These are phyloP conservation scores for Rhynchonycteris naso DNA, from an alignment of 2,797 vertebrate genomes.

Conservation along the genomic window DNA sequence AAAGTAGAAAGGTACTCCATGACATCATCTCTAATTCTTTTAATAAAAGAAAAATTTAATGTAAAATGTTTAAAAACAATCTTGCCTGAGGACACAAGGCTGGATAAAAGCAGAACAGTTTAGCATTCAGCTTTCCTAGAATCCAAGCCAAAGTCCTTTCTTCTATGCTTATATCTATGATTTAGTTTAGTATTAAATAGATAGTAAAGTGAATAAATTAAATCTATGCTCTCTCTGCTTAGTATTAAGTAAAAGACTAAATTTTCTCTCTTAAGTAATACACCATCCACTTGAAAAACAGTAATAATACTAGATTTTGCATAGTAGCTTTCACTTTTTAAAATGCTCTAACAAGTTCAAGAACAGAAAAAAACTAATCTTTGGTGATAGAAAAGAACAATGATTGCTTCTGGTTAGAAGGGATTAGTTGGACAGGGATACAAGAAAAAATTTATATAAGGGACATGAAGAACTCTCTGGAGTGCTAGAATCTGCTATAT, in stretches of 20 bases:
- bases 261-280: not conserved
- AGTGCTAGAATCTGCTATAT: not conserved
- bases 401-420: not conserved
- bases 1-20: not conserved
- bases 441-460: not conserved
- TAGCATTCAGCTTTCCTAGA: not conserved
- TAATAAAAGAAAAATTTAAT: not conserved
- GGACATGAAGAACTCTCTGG: not conserved
- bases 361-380: not conserved
- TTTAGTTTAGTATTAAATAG: not conserved
- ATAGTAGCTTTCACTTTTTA: not conserved
- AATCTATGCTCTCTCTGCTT: not conserved
- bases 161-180: not conserved
- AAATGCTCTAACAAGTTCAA: not conserved
- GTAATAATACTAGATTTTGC: not conserved
- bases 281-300: not conserved
- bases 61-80: not conserved
- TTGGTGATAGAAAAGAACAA: not conserved
- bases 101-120: not conserved
- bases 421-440: not conserved
- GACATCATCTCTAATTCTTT: not conserved
- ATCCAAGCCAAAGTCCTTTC: not conserved
- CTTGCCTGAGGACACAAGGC: not conserved
- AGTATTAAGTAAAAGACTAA: not conserved
- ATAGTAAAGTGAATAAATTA: not conserved